Conservation (phyloP, 2,113 vertebrate species). For the Collichthys lucidus region DNA sequence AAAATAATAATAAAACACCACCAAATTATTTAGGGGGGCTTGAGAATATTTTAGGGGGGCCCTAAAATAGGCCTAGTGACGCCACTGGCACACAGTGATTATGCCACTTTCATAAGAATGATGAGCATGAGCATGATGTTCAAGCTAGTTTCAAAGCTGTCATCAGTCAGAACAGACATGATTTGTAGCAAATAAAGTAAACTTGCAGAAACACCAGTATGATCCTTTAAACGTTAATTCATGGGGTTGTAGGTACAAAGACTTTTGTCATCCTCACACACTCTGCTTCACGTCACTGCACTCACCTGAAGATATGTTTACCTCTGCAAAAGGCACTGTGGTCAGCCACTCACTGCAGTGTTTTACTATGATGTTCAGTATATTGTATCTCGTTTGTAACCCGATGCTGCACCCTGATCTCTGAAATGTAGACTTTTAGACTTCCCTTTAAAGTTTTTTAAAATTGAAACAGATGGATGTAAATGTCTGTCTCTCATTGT, state of each 20-base stretch:
- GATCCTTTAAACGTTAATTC: not conserved
- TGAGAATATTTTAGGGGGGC: too few relatives aligned
- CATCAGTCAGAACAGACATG: not conserved
- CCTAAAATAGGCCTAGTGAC: too few relatives aligned
- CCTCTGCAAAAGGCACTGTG: constrained; percentile 20
- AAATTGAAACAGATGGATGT: not conserved
- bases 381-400: constrained; percentile 8
- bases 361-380: constrained; percentile 41
- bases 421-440: not conserved
- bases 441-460: not conserved
- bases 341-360: constrained; percentile 22
- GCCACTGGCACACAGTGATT: not conserved
- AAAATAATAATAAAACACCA: too few relatives aligned
- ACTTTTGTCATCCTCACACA: not conserved
- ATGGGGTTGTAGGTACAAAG: not conserved
- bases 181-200: not conserved
- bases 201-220: constrained; percentile 11
- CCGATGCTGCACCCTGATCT: constrained; percentile 14
- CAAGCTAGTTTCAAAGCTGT: not conserved
- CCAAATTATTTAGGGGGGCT: too few relatives aligned
- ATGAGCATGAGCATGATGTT: not conserved
- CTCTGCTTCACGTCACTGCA: constrained; percentile 2
- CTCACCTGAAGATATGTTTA: constrained; percentile 16
- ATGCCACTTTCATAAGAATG: not conserved
- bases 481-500: not conserved